Percentiles rank a stretch among this genome's conserved stretches.
Evolutionary conservation across 2,797 vertebrate genomes (phyloP).

Genomic region (Mormyrops attenuatus): DNA sequence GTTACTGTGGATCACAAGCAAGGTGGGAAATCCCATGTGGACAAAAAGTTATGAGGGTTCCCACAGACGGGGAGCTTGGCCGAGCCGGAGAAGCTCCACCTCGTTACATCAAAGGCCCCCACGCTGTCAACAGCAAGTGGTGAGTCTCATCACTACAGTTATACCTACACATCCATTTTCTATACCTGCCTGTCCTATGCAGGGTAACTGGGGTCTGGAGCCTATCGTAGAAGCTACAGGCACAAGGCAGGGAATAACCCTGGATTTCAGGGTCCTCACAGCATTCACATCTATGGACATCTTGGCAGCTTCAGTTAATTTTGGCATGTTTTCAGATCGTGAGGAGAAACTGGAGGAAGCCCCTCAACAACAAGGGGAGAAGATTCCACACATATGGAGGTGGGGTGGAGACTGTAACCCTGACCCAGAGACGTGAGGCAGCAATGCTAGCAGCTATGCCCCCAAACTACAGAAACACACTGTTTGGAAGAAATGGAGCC

Average conservation of each 20-base stretch:
- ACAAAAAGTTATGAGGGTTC: neutral
- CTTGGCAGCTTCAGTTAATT: too few species aligned
- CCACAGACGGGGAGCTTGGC: neutral
- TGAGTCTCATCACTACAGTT: neutral
- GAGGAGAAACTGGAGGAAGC: neutral
- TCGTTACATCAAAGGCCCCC: neutral
- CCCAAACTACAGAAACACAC: neutral
- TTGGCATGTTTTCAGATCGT: neutral
- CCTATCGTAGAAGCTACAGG: neutral
- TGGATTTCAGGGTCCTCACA: neutral
- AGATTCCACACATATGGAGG: neutral
- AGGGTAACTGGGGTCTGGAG: neutral
- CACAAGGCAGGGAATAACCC: neutral
- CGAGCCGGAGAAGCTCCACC: neutral
- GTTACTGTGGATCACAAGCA: neutral
- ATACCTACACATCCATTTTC: neutral
- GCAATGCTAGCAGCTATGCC: neutral
- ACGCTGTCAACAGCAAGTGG: neutral
- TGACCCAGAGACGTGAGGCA: neutral
- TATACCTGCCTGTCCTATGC: neutral
- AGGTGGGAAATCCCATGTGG: neutral
- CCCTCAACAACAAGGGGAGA: neutral
- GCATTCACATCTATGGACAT: neutral
- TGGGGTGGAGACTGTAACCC: neutral
- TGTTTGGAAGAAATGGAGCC: neutral